These are phyloP conservation scores for Pharmacophagus antenor DNA, from an alignment of 2,888 invertebrate genomes.

Conservation along the genomic window DNA sequence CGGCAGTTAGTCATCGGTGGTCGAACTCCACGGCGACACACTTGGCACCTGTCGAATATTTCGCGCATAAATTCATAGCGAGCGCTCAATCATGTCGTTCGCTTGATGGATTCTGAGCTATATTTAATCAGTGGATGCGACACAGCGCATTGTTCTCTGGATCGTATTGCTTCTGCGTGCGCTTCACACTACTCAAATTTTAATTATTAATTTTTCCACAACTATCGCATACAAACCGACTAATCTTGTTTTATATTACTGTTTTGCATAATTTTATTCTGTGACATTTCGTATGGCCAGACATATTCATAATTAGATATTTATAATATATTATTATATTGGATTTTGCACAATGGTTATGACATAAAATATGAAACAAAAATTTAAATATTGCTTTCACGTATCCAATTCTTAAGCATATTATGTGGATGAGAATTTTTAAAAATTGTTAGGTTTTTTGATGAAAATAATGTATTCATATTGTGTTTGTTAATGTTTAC, in stretches of 20 bases:
- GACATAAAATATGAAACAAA: not conserved
- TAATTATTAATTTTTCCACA: constrained; percentile 41
- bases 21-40: constrained; percentile 79
- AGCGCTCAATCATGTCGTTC: constrained; percentile 66
- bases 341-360: not conserved
- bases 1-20: constrained; percentile 75
- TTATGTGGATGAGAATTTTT: too few relatives aligned
- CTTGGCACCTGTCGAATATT: constrained; percentile 82
- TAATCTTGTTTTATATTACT: not conserved
- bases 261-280: not conserved
- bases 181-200: constrained; percentile 52
- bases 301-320: not conserved
- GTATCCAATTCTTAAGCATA: not conserved
- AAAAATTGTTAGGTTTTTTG: too few relatives aligned
- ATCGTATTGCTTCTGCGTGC: constrained; percentile 59
- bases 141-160: constrained; percentile 73
- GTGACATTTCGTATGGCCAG: not conserved
- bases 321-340: not conserved
- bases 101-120: constrained; percentile 78
- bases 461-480: too few relatives aligned
- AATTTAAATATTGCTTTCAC: not conserved
- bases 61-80: constrained; percentile 80
- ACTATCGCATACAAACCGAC: too few relatives aligned
- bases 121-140: constrained; percentile 75
- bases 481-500: too few relatives aligned